Percentiles rank a stretch among this genome's conserved stretches.
These are phyloP conservation scores for Cybosia mesomella DNA, from an alignment of 2,888 invertebrate species.

Conservation along the genomic window DNA sequence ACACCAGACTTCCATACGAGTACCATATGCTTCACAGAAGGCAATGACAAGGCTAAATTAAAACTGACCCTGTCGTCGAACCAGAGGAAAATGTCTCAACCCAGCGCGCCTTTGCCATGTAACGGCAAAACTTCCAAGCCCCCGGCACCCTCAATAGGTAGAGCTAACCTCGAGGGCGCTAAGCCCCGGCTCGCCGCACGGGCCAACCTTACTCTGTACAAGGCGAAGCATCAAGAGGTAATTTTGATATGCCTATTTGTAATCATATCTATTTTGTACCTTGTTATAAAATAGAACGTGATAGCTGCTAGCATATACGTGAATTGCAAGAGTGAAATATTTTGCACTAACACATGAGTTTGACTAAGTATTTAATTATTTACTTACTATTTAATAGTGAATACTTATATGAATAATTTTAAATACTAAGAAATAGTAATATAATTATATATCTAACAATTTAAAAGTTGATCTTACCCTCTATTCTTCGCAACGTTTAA, in stretches of 20 bases:
- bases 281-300: conserved; percentile 64
- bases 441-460: conserved; percentile 37
- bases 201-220: conserved; percentile 53
- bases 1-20: conserved; percentile 76
- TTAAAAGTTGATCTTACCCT: conserved; percentile 16
- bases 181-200: conserved; percentile 47
- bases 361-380: conserved; percentile 33
- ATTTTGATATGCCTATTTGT: conserved; percentile 79
- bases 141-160: conserved; percentile 54
- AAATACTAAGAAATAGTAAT: conserved; percentile 29
- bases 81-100: conserved; percentile 65
- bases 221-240: conserved; percentile 76
- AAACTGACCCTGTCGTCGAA: conserved; percentile 76
- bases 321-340: conserved; percentile 62
- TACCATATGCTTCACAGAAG: conserved; percentile 81
- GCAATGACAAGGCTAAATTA: conserved; percentile 75
- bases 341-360: conserved; percentile 70
- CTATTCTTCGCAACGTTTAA: conserved; percentile 22
- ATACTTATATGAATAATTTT: conserved; percentile 28
- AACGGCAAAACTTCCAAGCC: conserved; percentile 60
- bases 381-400: conserved; percentile 34
- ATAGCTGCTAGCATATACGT: conserved; percentile 44
- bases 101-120: conserved; percentile 49
- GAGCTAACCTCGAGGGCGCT: conserved; percentile 51
- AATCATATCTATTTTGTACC: conserved; percentile 74